phyloP scores from a whole-genome alignment of 1,140 invertebrate genomes.

The Drosophila kohkoa region DNA sequence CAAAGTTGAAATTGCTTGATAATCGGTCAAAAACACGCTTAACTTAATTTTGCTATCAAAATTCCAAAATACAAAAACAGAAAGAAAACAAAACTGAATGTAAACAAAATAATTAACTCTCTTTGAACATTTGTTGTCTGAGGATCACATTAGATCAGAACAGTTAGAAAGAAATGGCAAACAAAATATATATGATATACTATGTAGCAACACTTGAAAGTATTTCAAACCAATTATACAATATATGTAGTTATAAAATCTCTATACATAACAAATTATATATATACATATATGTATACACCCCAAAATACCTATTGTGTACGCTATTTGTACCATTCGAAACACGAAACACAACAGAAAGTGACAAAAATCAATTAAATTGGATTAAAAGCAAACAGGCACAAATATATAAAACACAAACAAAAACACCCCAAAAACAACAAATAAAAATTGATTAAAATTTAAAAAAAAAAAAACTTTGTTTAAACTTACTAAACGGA shows the following conservation, averaged over 20 bases:
- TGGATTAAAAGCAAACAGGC: constrained; percentile 67
- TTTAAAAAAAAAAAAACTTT: constrained; percentile 26
- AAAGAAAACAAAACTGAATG: constrained; percentile 4
- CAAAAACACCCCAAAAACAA: constrained; percentile 43
- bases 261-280: constrained; percentile 67
- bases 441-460: constrained; percentile 70
- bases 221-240: constrained; percentile 76
- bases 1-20: constrained; percentile 81
- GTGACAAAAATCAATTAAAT: constrained; percentile 78
- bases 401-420: constrained; percentile 56
- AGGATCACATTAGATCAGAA: constrained; percentile 22
- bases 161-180: constrained; percentile 35
- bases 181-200: constrained; percentile 32
- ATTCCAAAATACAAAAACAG: constrained; percentile 27
- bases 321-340: constrained; percentile 70
- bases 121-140: constrained; percentile 35
- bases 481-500: background rate
- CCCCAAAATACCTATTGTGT: constrained; percentile 55
- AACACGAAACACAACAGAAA: constrained; percentile 50
- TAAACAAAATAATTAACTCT: constrained; percentile 19
- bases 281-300: constrained; percentile 70
- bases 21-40: constrained; percentile 75
- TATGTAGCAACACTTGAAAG: constrained; percentile 62
- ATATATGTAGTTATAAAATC: constrained; percentile 67
- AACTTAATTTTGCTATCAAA: constrained; percentile 59